A percentile compares a stretch with the other conserved stretches of the same genome.
These are phyloP conservation scores for Diarsia rubi DNA, from an alignment of 2,888 invertebrate genomes.

Conservation along the genomic window DNA sequence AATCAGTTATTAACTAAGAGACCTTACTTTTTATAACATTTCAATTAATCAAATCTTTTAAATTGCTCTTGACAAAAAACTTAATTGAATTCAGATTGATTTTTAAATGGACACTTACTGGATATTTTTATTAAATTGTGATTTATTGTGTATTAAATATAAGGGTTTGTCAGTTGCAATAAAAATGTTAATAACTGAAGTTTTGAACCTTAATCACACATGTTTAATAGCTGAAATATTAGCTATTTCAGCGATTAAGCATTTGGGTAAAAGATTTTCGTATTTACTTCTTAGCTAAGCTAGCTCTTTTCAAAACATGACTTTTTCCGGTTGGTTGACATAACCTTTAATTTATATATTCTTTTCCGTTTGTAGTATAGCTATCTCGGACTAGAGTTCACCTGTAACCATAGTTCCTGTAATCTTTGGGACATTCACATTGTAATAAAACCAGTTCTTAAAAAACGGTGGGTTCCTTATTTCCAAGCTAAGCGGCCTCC, in stretches of 20 bases:
- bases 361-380: neutral
- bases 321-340: neutral
- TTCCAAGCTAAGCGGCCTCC: neutral
- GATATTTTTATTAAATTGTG: conserved; percentile 1
- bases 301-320: neutral
- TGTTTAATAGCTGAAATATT: too few relatives aligned
- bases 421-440: too few relatives aligned
- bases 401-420: neutral
- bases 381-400: neutral
- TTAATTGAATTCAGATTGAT: conserved; percentile 42
- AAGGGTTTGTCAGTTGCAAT: neutral
- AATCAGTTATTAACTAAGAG: conserved; percentile 12
- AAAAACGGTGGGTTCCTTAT: neutral
- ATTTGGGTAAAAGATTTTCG: neutral
- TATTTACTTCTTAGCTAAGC: neutral
- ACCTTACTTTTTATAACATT: conserved; percentile 13
- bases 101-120: conserved; percentile 35
- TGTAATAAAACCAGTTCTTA: neutral
- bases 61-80: conserved; percentile 35
- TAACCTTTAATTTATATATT: neutral
- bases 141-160: neutral
- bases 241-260: neutral
- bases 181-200: neutral
- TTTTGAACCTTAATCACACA: neutral
- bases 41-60: conserved; percentile 16